These are phyloP conservation scores for Callitettix versicolor DNA, from an alignment of 1,140 invertebrate species.

Conservation along the genomic window DNA sequence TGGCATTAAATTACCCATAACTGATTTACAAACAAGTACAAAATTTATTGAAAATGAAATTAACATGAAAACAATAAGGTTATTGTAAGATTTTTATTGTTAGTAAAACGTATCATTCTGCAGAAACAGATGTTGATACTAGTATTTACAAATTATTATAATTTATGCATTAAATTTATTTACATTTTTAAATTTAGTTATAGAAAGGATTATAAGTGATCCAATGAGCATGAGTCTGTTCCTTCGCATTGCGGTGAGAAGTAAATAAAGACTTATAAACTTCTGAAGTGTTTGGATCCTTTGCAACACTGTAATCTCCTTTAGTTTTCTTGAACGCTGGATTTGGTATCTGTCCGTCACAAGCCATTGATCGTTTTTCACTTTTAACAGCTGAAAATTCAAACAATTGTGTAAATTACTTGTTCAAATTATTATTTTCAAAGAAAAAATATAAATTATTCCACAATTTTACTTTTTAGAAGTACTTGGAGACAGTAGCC, in stretches of 20 bases:
- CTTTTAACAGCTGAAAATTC: slow-evolving; percentile 1
- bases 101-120: no score
- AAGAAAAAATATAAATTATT: not conserved
- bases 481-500: no score
- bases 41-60: no score
- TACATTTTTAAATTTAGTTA: slow-evolving; percentile 64
- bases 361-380: slow-evolving; percentile 3
- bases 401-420: not conserved
- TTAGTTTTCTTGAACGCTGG: slow-evolving; percentile 66
- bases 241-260: slow-evolving; percentile 70
- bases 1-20: no score
- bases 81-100: no score
- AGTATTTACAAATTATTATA: no score
- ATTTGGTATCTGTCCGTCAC: slow-evolving; percentile 36
- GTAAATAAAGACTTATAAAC: slow-evolving; percentile 95
- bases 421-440: not conserved
- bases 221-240: slow-evolving; percentile 88
- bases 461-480: not conserved
- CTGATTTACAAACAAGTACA: no score
- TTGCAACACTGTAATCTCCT: slow-evolving; percentile 71
- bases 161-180: no score
- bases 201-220: slow-evolving; percentile 96
- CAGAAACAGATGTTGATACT: no score
- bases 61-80: no score
- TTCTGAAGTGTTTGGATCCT: slow-evolving; percentile 80